phyloP scores from a whole-genome alignment of 2,113 vertebrate species.

The Daubentonia madagascariensis region DNA sequence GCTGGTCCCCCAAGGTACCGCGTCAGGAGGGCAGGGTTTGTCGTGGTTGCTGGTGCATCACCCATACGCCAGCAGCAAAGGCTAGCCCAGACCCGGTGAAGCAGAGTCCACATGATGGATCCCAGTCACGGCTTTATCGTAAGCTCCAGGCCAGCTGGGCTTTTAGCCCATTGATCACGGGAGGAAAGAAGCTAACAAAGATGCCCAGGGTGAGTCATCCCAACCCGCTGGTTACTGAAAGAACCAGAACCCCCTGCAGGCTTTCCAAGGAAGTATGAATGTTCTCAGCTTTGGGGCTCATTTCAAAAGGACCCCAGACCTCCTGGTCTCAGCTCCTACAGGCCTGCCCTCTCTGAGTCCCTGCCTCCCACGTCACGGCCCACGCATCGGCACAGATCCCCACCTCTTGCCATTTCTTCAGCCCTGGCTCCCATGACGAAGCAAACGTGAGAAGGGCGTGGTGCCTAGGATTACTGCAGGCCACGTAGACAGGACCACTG shows the following conservation, averaged over 20 bases:
- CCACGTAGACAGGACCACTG: neutral
- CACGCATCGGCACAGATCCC: neutral
- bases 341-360: neutral
- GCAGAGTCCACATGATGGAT: too few species aligned
- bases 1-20: neutral
- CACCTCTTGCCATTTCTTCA: neutral
- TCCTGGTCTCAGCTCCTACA: neutral
- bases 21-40: neutral
- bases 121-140: neutral
- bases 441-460: neutral
- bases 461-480: too few species aligned
- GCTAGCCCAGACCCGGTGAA: too few species aligned
- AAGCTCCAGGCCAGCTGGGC: neutral
- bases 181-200: neutral
- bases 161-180: too few species aligned
- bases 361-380: neutral
- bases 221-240: neutral
- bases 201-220: neutral
- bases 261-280: neutral
- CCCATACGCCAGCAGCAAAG: too few species aligned
- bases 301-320: neutral
- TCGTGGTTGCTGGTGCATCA: neutral
- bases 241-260: rapidly evolving
- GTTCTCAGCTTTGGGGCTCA: neutral
- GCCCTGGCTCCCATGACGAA: neutral